Evolutionary conservation across 2,113 vertebrate genomes (phyloP).

Genomic region (Rhinolophus ferrumequinum): DNA sequence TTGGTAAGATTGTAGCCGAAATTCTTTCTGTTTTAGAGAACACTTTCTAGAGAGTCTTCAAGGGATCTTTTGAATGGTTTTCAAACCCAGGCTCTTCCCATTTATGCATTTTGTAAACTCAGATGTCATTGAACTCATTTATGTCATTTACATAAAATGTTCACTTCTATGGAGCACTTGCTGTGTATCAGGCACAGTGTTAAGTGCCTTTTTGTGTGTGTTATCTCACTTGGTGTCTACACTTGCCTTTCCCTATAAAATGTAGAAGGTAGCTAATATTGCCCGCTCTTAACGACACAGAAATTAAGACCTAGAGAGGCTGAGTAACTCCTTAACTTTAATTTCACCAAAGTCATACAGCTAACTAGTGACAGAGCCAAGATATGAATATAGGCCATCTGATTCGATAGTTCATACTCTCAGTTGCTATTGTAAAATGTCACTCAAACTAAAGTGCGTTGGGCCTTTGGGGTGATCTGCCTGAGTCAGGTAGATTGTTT

Average conservation of each 20-base stretch:
- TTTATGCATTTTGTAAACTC: not conserved
- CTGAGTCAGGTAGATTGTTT: not conserved
- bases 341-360: not conserved
- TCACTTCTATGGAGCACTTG: not conserved
- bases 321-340: not conserved
- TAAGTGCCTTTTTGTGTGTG: too few species aligned
- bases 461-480: too few species aligned
- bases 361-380: not conserved
- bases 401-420: not conserved
- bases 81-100: not conserved
- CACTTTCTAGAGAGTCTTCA: too few species aligned
- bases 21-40: too few species aligned
- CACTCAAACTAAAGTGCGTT: not conserved
- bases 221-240: not conserved
- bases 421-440: not conserved
- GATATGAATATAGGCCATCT: not conserved
- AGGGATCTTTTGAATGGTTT: too few species aligned
- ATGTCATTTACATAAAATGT: not conserved
- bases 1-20: too few species aligned
- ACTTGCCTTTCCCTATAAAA: not conserved
- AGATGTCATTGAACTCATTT: not conserved
- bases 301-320: not conserved
- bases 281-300: not conserved
- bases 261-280: not conserved
- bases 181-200: not conserved